Evolutionary conservation across 1,140 invertebrate species (phyloP).

Genomic region (Parapsyche elsis): DNA sequence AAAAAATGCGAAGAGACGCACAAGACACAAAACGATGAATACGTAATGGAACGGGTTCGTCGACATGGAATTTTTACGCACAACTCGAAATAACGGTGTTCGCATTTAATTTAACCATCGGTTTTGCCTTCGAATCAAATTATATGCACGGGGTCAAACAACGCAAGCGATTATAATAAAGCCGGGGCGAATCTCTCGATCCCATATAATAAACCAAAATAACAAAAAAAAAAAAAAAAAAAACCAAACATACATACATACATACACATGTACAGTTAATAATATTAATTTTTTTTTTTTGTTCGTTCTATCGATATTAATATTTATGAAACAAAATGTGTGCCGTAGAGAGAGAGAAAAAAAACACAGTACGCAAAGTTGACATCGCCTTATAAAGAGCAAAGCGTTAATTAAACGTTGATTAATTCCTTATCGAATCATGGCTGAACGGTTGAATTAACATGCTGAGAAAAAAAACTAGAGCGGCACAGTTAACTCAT

Average conservation of each 20-base stretch:
- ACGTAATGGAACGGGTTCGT: slow-evolving; percentile 20
- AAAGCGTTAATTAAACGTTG: background rate
- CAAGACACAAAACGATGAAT: background rate
- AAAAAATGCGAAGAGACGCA: background rate
- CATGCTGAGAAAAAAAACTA: background rate
- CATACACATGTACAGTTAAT: too few relatives aligned
- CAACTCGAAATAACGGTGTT: slow-evolving; percentile 20
- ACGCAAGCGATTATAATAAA: background rate
- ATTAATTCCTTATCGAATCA: background rate
- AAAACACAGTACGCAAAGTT: background rate
- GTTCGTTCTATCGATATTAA: background rate
- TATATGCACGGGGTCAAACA: slow-evolving; percentile 7
- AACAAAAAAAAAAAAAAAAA: too few relatives aligned
- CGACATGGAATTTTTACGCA: slow-evolving; percentile 27
- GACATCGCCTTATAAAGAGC: background rate
- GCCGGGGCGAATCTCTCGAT: background rate
- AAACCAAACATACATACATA: too few relatives aligned
- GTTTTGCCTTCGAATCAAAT: slow-evolving; percentile 19
- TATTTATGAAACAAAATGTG: slow-evolving; percentile 5
- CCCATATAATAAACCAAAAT: too few relatives aligned
- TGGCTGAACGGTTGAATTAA: background rate
- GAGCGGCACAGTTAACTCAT: background rate
- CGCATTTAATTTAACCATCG: slow-evolving; percentile 23
- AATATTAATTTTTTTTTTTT: too few relatives aligned
- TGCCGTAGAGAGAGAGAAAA: background rate